Percentiles rank a stretch among this genome's conserved stretches.
Evolutionary conservation across 1,140 invertebrate genomes (phyloP).

Genomic region (Tetramorium simillimum): DNA sequence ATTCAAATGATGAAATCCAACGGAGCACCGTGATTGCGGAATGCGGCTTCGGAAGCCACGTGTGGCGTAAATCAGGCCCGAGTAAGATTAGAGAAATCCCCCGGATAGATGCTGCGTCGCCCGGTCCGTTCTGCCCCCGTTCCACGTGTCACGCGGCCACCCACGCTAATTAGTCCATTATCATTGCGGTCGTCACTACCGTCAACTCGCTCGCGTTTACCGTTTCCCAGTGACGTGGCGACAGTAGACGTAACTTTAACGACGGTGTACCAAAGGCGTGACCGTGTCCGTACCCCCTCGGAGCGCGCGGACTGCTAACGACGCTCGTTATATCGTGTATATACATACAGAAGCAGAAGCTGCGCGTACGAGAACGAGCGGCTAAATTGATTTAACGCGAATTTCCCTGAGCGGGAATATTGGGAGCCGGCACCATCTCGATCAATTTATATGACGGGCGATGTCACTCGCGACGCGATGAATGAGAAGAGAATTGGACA

Average conservation of each 20-base stretch:
- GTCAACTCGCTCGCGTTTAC: constrained; percentile 43
- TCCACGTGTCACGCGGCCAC: constrained; percentile 77
- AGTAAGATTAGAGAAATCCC: constrained; percentile 50
- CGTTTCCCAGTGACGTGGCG: background rate
- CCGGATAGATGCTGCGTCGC: constrained; percentile 18
- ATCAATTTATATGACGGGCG: background rate
- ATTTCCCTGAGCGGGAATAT: background rate
- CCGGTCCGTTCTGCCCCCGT: constrained; percentile 53
- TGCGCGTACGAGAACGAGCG: background rate
- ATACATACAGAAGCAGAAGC: background rate
- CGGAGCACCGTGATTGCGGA: background rate
- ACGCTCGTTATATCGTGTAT: constrained; percentile 25
- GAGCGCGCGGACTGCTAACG: constrained; percentile 17
- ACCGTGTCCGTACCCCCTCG: constrained; percentile 30
- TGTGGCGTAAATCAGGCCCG: constrained; percentile 43
- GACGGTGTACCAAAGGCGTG: constrained; percentile 48
- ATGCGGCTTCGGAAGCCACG: constrained; percentile 35
- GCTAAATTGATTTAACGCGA: constrained; percentile 13
- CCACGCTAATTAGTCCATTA: constrained; percentile 82
- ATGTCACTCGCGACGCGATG: background rate
- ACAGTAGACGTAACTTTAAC: constrained; percentile 39
- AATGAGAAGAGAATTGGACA: background rate
- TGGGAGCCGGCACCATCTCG: background rate
- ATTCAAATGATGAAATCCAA: background rate
- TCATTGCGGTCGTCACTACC: constrained; percentile 62